phyloP scores from a whole-genome alignment of 2,113 vertebrate genomes.

The Pelvicachromis taeniatus region DNA sequence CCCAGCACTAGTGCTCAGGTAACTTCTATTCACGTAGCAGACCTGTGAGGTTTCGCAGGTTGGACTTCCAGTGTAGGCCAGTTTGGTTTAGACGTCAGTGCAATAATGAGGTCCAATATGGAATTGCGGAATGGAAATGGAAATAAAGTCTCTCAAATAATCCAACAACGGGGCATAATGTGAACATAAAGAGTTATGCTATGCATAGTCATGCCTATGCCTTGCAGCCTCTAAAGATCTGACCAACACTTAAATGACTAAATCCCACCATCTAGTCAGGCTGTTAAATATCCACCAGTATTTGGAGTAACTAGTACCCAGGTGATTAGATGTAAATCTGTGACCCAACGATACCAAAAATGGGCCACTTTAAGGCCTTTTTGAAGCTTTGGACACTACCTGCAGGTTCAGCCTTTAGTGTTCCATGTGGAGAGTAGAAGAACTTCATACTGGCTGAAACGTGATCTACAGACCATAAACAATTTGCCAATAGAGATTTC shows the following conservation, averaged over 20 bases:
- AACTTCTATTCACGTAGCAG: not conserved
- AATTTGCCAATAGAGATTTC: not conserved
- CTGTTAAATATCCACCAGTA: not conserved
- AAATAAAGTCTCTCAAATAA: not conserved
- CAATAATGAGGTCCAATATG: slow-evolving; percentile 4
- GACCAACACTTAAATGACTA: not conserved
- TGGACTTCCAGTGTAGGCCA: not conserved
- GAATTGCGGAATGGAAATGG: slow-evolving; percentile 9
- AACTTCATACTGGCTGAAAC: not conserved
- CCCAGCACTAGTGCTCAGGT: no score
- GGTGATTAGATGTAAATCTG: not conserved
- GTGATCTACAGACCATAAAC: not conserved
- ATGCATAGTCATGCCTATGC: no score
- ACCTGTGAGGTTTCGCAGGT: not conserved
- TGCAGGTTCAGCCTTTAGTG: not conserved
- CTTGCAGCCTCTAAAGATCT: not conserved
- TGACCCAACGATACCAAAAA: not conserved
- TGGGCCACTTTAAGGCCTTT: not conserved
- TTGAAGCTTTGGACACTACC: not conserved
- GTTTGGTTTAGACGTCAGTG: not conserved
- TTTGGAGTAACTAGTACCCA: not conserved
- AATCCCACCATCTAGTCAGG: not conserved
- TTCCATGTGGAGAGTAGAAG: not conserved
- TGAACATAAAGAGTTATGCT: not conserved
- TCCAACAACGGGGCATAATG: not conserved